A percentile compares a stretch with the other conserved stretches of the same genome.
Conservation (phyloP, 2,888 invertebrate genomes). For the Homarus gammarus region DNA sequence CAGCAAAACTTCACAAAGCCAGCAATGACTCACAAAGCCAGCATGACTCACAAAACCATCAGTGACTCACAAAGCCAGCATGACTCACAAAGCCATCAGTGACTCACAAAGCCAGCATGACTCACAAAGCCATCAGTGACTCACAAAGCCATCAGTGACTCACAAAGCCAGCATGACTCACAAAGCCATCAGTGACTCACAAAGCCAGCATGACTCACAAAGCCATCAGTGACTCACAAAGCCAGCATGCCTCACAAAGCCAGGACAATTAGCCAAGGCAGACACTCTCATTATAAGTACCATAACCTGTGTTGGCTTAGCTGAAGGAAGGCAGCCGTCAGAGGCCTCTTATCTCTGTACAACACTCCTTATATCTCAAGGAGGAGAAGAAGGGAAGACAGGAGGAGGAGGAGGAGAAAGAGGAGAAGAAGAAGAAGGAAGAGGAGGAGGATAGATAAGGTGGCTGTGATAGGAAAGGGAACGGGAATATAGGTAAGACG, state of each 20-base stretch:
- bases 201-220: neutral
- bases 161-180: too few relatives aligned
- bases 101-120: too few relatives aligned
- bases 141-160: too few relatives aligned
- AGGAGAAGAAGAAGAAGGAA: slow-evolving; percentile 61
- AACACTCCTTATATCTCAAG: slow-evolving; percentile 6
- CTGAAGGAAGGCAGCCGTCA: neutral
- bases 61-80: too few relatives aligned
- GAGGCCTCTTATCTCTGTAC: neutral
- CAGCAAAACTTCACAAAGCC: too few relatives aligned
- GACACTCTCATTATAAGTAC: neutral
- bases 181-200: too few relatives aligned
- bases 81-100: too few relatives aligned
- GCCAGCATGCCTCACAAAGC: neutral
- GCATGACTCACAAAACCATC: too few relatives aligned
- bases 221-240: neutral
- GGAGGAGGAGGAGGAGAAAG: slow-evolving; percentile 65
- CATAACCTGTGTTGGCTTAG: neutral
- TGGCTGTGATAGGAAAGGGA: neutral
- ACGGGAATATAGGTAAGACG: slow-evolving; percentile 73
- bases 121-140: too few relatives aligned
- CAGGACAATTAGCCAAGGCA: neutral
- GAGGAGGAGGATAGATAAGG: neutral
- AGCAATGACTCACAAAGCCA: too few relatives aligned
- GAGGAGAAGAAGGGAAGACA: slow-evolving; percentile 61